Evolutionary conservation across 1,140 invertebrate species (phyloP).

Genomic region (Drosophila willistoni): DNA sequence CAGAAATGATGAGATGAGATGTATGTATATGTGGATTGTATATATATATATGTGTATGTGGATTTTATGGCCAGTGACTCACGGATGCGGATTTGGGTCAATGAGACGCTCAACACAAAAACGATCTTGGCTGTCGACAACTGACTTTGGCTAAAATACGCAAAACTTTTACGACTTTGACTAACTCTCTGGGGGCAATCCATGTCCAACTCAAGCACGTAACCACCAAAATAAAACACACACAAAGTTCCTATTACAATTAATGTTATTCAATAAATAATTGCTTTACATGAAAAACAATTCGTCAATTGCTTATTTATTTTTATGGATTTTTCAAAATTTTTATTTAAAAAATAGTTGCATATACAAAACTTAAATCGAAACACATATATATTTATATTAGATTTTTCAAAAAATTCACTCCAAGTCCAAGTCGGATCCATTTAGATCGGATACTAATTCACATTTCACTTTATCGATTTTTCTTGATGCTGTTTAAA

Average conservation of each 20-base stretch:
- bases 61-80: slow-evolving; percentile 65
- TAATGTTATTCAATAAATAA: slow-evolving; percentile 41
- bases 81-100: slow-evolving; percentile 61
- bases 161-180: slow-evolving; percentile 40
- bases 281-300: background rate
- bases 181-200: slow-evolving; percentile 25
- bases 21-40: slow-evolving; percentile 4
- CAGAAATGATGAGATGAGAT: background rate
- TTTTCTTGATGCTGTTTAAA: slow-evolving; percentile 1
- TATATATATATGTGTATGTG: slow-evolving; percentile 26
- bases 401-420: slow-evolving; percentile 26
- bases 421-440: no score
- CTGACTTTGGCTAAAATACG: slow-evolving; percentile 35
- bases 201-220: slow-evolving; percentile 28
- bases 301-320: background rate
- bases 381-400: slow-evolving; percentile 37
- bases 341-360: slow-evolving; percentile 71
- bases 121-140: slow-evolving; percentile 42
- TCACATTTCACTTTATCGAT: background rate
- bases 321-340: slow-evolving; percentile 33
- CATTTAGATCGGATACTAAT: background rate
- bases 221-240: slow-evolving; percentile 33
- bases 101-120: slow-evolving; percentile 60
- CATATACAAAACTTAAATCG: slow-evolving; percentile 70
- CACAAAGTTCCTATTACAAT: slow-evolving; percentile 52